These are phyloP conservation scores for Scatophagus argus DNA, from an alignment of 2,113 vertebrate genomes.

Conservation along the genomic window DNA sequence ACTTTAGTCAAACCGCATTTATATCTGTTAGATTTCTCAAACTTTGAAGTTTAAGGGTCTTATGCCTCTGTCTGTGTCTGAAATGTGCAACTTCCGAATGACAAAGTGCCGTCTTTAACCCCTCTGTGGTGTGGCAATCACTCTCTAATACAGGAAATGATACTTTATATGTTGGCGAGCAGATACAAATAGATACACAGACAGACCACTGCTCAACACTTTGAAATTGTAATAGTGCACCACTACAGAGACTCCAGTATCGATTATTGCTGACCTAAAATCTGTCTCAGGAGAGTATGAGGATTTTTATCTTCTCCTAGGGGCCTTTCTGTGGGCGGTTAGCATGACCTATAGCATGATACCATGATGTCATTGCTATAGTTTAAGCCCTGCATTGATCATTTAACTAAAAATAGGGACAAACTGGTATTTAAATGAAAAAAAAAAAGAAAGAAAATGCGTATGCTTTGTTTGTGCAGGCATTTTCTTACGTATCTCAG, in stretches of 20 bases:
- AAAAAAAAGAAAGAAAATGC: constrained; percentile 20
- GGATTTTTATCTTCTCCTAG: constrained; percentile 34
- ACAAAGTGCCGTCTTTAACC: constrained; percentile 24
- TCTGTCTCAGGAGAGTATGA: constrained; percentile 23
- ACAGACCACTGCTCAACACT: background rate
- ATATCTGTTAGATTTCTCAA: constrained; percentile 8
- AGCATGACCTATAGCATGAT: constrained; percentile 45
- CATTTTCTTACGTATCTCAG: constrained; percentile 63
- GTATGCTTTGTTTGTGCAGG: constrained; percentile 19
- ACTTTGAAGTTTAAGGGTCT: constrained; percentile 18
- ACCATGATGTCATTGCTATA: constrained; percentile 61
- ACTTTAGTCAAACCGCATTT: constrained; percentile 6
- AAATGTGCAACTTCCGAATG: constrained; percentile 16
- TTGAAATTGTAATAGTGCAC: background rate
- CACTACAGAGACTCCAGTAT: background rate
- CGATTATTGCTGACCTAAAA: constrained; percentile 18
- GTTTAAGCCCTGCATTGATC: constrained; percentile 50
- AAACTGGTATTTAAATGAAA: constrained; percentile 43
- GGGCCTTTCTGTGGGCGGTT: constrained; percentile 39
- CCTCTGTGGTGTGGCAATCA: background rate
- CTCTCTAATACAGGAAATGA: constrained; percentile 23
- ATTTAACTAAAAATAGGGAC: constrained; percentile 66
- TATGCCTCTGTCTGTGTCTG: constrained; percentile 4
- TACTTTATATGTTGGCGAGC: background rate
- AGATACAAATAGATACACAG: constrained; percentile 1